phyloP scores from a whole-genome alignment of 2,797 vertebrate species.

The Pogonophryne albipinna region DNA sequence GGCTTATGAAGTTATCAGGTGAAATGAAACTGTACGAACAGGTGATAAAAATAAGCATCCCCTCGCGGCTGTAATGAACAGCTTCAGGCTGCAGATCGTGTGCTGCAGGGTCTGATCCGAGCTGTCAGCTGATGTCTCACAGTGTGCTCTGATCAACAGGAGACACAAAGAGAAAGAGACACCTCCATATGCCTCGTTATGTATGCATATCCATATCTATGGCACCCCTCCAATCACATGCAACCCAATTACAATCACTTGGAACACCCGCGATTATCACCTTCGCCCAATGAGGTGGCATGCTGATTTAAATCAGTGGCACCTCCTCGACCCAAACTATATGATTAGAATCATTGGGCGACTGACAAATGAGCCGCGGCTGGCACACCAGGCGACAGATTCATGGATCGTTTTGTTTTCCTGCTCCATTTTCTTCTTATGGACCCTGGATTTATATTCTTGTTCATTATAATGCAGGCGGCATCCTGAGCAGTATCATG shows the following conservation, averaged over 20 bases:
- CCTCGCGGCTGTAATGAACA: slow-evolving; percentile 25
- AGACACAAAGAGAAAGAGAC: not conserved
- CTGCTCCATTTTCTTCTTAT: slow-evolving; percentile 27
- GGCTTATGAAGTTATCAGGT: slow-evolving; percentile 25
- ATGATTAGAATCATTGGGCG: slow-evolving; percentile 59
- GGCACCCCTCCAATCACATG: slow-evolving; percentile 64
- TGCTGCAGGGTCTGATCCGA: slow-evolving; percentile 16
- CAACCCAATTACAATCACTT: slow-evolving; percentile 76
- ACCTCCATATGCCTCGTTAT: slow-evolving; percentile 3
- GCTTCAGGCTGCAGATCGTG: slow-evolving; percentile 31
- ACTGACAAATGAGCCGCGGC: slow-evolving; percentile 48
- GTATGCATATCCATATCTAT: slow-evolving; percentile 27
- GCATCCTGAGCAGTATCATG: slow-evolving; percentile 38
- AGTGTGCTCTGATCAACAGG: not conserved
- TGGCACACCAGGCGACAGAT: slow-evolving; percentile 33
- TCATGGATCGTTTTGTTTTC: slow-evolving; percentile 42
- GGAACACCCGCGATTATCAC: slow-evolving; percentile 60
- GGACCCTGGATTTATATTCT: slow-evolving; percentile 27
- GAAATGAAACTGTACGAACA: slow-evolving; percentile 20
- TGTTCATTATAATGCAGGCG: slow-evolving; percentile 44
- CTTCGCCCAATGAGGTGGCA: slow-evolving; percentile 52
- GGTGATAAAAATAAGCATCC: slow-evolving; percentile 15
- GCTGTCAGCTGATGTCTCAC: slow-evolving; percentile 31
- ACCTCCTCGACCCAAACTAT: slow-evolving; percentile 57
- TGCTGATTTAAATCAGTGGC: slow-evolving; percentile 64